Evolutionary conservation across 1,140 invertebrate genomes (phyloP), one percentile per base, ranked within the genome.

Genomic region (Macrocentrus cingulum): DNA sequence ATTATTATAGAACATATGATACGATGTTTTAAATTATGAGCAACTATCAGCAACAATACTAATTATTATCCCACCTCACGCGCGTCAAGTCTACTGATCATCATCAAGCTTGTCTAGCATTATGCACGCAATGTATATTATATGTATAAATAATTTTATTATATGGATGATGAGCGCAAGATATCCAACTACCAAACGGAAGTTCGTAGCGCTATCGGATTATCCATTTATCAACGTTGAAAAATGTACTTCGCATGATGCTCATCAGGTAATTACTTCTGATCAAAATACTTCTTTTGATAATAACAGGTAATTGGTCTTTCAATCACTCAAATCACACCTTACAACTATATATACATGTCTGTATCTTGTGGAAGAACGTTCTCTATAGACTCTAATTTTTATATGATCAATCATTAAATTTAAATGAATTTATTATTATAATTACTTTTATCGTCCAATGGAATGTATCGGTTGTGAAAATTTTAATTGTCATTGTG

Each of bases 1-100:
- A 72, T 74, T 68, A 69, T 71, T 71, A 74, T 34, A 7, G 42
- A 7, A 19, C 8, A 45, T 45, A 48, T 48, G 29, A 4, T 16
- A 44, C 42, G 25, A 4, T 5, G 9, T 29, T 5, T 29, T 5
- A 29, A 4, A 29, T 5, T 29, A 29, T 5, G 4, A 29, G 9
- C 25, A 29, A 29, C 25, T n/a, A n/a, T n/a, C n/a, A n/a, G 9
- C 9, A 29, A 48, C 45, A 48, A 48, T 48, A 23, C 9, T 48
- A 25, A 54, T 54, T 54, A 54, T 54, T 5, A 29, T n/a, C 50
- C 50, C 50, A 52, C 50, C 32, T 54, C 16, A 42, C 22, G 19
- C 36, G 11, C 36, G 3, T 39, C 36, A 39, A 39, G 8, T 8
- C 29, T 6, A 7, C 29, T 34, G 29, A 7, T 34, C 29, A n/a